Percentiles rank a stretch among this genome's conserved stretches.
These are phyloP conservation scores for Cairina moschata DNA, from an alignment of 2,113 vertebrate species.

Conservation along the genomic window DNA sequence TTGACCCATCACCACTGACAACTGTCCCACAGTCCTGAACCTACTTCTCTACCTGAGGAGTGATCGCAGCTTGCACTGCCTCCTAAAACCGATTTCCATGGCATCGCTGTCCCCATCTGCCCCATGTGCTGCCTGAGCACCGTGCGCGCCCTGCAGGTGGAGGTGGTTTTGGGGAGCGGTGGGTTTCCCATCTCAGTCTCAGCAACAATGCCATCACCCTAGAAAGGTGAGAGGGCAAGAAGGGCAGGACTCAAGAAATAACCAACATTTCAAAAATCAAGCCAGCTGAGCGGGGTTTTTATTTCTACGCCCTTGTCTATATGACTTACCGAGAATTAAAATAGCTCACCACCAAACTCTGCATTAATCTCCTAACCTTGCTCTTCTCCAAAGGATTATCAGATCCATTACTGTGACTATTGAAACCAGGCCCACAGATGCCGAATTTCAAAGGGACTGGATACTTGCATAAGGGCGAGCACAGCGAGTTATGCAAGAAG, in stretches of 20 bases:
- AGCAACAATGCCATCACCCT: not conserved
- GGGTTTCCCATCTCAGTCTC: not conserved
- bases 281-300: not conserved
- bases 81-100: not conserved
- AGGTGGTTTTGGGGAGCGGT: too few relatives aligned
- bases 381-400: constrained; percentile 8
- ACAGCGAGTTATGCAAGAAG: constrained; percentile 9
- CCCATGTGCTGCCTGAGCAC: accelerated
- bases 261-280: not conserved
- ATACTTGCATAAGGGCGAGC: not conserved
- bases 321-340: not conserved
- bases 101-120: not conserved
- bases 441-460: not conserved
- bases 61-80: accelerated
- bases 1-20: too few relatives aligned
- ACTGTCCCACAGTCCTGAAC: not conserved
- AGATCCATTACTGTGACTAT: not conserved
- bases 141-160: accelerated
- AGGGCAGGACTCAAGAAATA: not conserved
- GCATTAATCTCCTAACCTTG: constrained; percentile 26
- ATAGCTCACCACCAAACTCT: not conserved
- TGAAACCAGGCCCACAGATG: not conserved
- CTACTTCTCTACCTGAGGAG: not conserved
- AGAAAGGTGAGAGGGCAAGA: not conserved
- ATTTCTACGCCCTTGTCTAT: not conserved